phyloP scores from a whole-genome alignment of 2,888 invertebrate species.

The Plagodis pulveraria region DNA sequence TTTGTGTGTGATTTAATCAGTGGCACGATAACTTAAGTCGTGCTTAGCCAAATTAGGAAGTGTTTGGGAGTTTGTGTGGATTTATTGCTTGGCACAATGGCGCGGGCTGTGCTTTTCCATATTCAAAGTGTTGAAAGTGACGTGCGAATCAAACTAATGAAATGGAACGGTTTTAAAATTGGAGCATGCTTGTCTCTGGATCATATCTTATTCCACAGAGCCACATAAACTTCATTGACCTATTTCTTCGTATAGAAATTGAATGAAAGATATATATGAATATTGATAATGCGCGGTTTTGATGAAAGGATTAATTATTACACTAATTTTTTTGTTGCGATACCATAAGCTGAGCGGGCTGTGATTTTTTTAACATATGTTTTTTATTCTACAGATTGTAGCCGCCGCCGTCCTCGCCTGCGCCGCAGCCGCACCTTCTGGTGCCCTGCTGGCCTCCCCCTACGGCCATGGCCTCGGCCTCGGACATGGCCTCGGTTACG shows the following conservation, averaged over 20 bases:
- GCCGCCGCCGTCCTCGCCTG: constrained; percentile 81
- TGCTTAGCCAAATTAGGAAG: constrained; percentile 8
- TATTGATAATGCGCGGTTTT: too few species aligned
- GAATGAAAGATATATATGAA: too few species aligned
- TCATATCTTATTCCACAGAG: too few species aligned
- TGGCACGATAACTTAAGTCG: constrained; percentile 31
- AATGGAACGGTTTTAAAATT: neutral
- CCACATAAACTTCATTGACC: too few species aligned
- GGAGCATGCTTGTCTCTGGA: neutral
- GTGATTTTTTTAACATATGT: neutral
- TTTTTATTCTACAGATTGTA: constrained; percentile 75
- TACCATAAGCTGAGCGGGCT: too few species aligned
- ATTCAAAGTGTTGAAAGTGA: constrained; percentile 3
- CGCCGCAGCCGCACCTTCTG: constrained; percentile 76
- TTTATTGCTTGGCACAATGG: constrained; percentile 4
- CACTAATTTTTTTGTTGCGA: too few species aligned
- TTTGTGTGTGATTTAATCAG: constrained; percentile 32
- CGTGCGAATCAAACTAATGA: neutral
- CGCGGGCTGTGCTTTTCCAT: neutral
- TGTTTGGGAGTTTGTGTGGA: neutral
- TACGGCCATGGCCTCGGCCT: constrained; percentile 53
- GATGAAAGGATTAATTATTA: too few species aligned
- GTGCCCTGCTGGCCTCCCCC: constrained; percentile 66
- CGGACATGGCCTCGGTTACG: constrained; percentile 43
- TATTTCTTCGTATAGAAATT: too few species aligned